Conservation (phyloP, 1,140 invertebrate species). For the Drosophila melanogaster region DNA sequence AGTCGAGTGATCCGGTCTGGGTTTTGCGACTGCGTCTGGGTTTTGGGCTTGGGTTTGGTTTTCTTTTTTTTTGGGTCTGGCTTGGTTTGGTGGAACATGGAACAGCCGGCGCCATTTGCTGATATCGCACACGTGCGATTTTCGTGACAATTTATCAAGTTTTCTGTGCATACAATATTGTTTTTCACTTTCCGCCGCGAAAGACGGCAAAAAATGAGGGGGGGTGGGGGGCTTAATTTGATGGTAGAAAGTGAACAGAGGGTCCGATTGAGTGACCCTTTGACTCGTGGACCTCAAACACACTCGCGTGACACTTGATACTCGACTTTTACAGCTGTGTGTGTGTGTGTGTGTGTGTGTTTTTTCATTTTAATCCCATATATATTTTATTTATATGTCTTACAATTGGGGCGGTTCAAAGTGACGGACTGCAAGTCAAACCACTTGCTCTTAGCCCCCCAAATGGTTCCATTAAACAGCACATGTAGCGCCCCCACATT, state of each 20-base stretch:
- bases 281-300: constrained; percentile 43
- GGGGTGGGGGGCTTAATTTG: constrained; percentile 31
- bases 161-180: constrained; percentile 32
- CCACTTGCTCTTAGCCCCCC: constrained; percentile 54
- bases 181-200: constrained; percentile 32
- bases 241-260: constrained; percentile 68
- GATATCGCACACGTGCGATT: constrained; percentile 77
- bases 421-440: constrained; percentile 69
- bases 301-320: constrained; percentile 75
- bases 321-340: constrained; percentile 26
- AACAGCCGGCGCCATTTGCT: constrained; percentile 44
- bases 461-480: constrained; percentile 71
- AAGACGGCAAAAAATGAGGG: background rate
- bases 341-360: constrained; percentile 21
- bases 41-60: constrained; percentile 38
- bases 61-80: constrained; percentile 19
- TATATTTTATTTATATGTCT: background rate
- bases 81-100: constrained; percentile 24
- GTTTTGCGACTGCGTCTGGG: constrained; percentile 20
- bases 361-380: constrained; percentile 1
- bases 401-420: constrained; percentile 75
- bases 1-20: constrained; percentile 71
- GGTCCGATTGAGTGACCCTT: constrained; percentile 55
- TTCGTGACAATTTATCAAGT: constrained; percentile 78
- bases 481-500: constrained; percentile 50